These are phyloP conservation scores for Pachydiplax longipennis DNA, from an alignment of 2,888 invertebrate species.

Conservation along the genomic window DNA sequence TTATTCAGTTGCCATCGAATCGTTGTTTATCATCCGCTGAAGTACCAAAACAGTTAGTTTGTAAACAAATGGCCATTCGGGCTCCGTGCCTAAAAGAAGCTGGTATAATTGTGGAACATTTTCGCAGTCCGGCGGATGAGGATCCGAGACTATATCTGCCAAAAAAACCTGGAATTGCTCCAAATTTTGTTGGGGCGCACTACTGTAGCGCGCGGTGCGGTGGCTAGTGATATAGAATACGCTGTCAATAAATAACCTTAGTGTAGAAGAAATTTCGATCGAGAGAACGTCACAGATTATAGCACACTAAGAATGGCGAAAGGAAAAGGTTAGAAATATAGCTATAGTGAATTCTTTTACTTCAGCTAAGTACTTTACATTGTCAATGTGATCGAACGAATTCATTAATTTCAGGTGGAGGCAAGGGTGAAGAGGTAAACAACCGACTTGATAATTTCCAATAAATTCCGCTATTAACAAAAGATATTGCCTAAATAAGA, in stretches of 20 bases:
- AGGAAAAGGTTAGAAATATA: conserved; percentile 6
- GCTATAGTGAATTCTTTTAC: neutral
- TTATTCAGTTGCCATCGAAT: neutral
- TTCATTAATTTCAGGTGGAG: neutral
- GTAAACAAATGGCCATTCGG: neutral
- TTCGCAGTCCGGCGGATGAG: conserved; percentile 10
- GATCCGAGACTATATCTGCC: neutral
- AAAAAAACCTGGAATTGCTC: conserved; percentile 28
- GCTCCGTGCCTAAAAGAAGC: neutral
- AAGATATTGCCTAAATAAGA: neutral
- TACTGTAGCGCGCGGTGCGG: neutral
- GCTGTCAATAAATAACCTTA: conserved; percentile 29
- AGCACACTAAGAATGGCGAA: conserved; percentile 8
- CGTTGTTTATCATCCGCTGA: neutral
- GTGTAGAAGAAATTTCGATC: neutral
- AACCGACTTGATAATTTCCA: neutral
- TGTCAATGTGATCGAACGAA: neutral
- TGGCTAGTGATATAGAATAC: neutral
- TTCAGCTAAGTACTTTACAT: neutral
- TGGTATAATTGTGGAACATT: conserved; percentile 34
- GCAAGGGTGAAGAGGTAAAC: conserved; percentile 33
- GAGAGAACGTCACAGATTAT: neutral
- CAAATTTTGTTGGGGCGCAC: conserved; percentile 13
- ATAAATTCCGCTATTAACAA: neutral
- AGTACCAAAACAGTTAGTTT: neutral